Base-by-base conservation (phyloP, 2,113 vertebrate species). In the Rafetus swinhoei region DNA sequence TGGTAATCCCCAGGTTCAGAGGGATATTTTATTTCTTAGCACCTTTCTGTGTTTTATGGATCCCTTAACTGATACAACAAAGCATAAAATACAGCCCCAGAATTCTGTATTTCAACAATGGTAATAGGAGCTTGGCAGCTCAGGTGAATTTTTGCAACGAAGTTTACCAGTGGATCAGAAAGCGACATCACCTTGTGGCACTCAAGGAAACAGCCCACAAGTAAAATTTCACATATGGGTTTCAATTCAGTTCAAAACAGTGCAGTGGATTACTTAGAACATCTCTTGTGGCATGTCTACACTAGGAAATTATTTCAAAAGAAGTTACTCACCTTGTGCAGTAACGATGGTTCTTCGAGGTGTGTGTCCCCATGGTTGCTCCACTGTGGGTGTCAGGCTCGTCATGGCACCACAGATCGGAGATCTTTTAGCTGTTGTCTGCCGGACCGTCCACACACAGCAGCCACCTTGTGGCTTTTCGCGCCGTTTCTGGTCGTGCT, bases 161-260 rank as follows among this genome's bases (percentile, higher is more conserved):
- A 45, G 91, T 92, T 92, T 79, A 19, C 53, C 29, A 7, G 7
- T 82, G 55, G 50, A 79, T 29, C 50, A 60, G 45, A 79, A 79
- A 10, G 45, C 35, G 57, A 21, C 12, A 2, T 69, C 81, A 90
- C 77, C 76, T 93, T 87, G 57, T 69, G 65, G 32, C 2, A 14
- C 16, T n/a, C 65, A 69, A 85, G 69, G 87, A 90, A 53, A 84
- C 29, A 95, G 89, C 39, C 84, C 52, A 60, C 54, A 25, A 24
- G 22, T 8, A 74, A 35, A 12, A 84, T 79, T 32, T 82, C 25
- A 53, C 81, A 82, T 90, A 94, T 74, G 88, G n/a, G 56, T 81
- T 93, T 84, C 92, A 82, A 94, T 86, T 53, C 80, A 56, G 24
- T 88, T 89, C 83, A 87, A 86, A 90, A 90, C 74, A 90, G 35